Percentiles rank a stretch among this genome's conserved stretches.
Evolutionary conservation across 2,113 vertebrate species (phyloP).

Genomic region (Uria lomvia): DNA sequence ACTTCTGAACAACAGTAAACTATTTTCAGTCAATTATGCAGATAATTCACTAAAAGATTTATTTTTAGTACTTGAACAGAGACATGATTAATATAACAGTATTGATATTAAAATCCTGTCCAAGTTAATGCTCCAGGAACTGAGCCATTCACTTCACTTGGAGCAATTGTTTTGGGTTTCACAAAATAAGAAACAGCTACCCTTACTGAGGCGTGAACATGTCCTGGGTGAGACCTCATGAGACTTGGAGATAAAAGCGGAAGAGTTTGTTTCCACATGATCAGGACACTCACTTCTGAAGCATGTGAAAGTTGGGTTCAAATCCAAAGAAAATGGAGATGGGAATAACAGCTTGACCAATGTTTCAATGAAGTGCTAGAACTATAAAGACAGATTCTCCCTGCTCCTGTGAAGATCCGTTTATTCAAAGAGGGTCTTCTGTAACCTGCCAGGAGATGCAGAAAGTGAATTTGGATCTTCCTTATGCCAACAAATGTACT

Average conservation of each 20-base stretch:
- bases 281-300: not conserved
- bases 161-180: not conserved
- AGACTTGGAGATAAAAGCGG: not conserved
- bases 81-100: rapidly evolving
- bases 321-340: not conserved
- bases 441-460: not conserved
- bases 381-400: not conserved
- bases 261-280: not conserved
- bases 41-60: not conserved
- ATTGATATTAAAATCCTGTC: not conserved
- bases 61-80: not conserved
- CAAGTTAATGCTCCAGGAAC: not conserved
- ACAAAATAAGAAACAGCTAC: not conserved
- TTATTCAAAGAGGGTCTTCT: not conserved
- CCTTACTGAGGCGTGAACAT: not conserved
- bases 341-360: not conserved
- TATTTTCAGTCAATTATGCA: not conserved
- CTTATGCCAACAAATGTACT: not conserved
- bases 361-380: not conserved
- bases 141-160: not conserved
- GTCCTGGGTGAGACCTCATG: not conserved
- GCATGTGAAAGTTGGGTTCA: not conserved
- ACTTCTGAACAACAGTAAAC: not conserved
- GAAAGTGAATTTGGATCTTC: not conserved
- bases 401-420: not conserved